Evolutionary conservation across 2,888 invertebrate genomes (phyloP), one percentile per base, ranked within the genome.

Genomic region (Sesamia inferens): DNA sequence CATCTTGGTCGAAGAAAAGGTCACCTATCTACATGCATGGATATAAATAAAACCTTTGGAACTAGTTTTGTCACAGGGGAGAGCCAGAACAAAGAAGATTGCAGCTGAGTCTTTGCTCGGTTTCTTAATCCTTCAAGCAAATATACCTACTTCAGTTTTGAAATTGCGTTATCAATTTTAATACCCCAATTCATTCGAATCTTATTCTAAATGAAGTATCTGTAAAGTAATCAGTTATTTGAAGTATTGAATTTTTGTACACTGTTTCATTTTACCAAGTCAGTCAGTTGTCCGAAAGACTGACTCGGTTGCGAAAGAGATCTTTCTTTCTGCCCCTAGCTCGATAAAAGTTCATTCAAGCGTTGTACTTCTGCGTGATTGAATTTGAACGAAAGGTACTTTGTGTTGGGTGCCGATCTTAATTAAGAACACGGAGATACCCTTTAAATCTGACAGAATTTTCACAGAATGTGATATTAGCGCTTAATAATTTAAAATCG

Each of bases 351-450:
- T 85, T 81, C 81, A 66, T 78, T 85, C 85, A 82, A 86, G 86
- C 87, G 81, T 82, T 71, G 66, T 68, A 74, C 67, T 85, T 88
- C 88, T 86, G 83, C 85, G 77, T 79, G 88, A 85, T 85, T 81
- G 80, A 86, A 86, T 77, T 80, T 79, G 66, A 72, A 85, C 74
- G 68, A 74, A 51, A 54, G 31, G 39, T 39, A 57, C 67, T 78
- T 78, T 81, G 84, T 74, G 78, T 76, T 54, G 13, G 62, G 71
- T 78, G 64, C 61, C 48, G 64, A 44, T 67, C 24, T 62, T 72
- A 78, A 78, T 82, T 82, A 72, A 77, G 71, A 78, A 68, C 48
- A 58, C 6, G 11, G 22, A 81, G 24, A 62, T 24, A 59, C 62
- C 24, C 22, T 24, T 51, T 6, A 42, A 65, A 44, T 39, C 14